phyloP scores from a whole-genome alignment of 2,888 invertebrate genomes.

The Oligia strigilis region DNA sequence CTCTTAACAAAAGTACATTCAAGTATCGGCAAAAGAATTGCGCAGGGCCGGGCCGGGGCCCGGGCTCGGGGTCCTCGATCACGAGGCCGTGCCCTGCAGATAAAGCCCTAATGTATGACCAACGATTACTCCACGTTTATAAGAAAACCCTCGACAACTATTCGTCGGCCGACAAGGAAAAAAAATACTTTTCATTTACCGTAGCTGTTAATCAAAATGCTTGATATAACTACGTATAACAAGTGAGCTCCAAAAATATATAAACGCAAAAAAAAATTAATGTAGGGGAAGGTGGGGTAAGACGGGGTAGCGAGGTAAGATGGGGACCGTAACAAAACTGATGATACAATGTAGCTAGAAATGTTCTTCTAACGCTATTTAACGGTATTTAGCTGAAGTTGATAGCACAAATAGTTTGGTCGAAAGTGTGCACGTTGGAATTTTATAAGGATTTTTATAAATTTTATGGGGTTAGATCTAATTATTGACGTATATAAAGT shows the following conservation, averaged over 20 bases:
- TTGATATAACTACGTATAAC: not conserved
- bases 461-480: too few relatives aligned
- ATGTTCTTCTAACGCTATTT: too few relatives aligned
- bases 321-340: too few relatives aligned
- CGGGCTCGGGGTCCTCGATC: conserved; percentile 40
- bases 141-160: conserved; percentile 54
- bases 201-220: conserved; percentile 34
- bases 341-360: too few relatives aligned
- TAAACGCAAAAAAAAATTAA: not conserved
- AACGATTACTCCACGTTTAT: conserved; percentile 60
- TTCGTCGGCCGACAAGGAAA: conserved; percentile 36
- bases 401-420: too few relatives aligned
- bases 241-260: not conserved
- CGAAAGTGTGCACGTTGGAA: too few relatives aligned
- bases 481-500: too few relatives aligned
- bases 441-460: too few relatives aligned
- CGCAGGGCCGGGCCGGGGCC: conserved; percentile 4
- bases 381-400: too few relatives aligned
- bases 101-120: conserved; percentile 64
- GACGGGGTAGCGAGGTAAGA: too few relatives aligned
- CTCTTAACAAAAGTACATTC: conserved; percentile 37
- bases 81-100: conserved; percentile 49
- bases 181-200: conserved; percentile 30
- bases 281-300: too few relatives aligned
- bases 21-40: conserved; percentile 40